A percentile compares a stretch with the other conserved stretches of the same genome.
These are phyloP conservation scores for Athalia cordata DNA, from an alignment of 2,888 invertebrate species.

Conservation along the genomic window DNA sequence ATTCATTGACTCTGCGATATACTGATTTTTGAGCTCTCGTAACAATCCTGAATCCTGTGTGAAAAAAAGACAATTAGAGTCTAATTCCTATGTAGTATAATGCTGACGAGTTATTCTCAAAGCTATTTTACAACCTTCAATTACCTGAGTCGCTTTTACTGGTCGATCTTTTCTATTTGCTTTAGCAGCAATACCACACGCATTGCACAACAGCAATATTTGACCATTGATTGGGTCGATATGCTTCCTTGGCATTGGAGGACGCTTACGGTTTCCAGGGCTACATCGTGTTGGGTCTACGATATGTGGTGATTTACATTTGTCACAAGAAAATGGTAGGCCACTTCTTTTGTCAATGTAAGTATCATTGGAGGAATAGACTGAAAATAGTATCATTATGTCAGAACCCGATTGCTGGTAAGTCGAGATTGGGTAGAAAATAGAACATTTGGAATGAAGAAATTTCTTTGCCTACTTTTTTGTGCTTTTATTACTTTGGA, in stretches of 20 bases:
- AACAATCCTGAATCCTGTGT: conserved; percentile 22
- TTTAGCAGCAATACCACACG: conserved; percentile 28
- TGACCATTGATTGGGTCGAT: conserved; percentile 13
- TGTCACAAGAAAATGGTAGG: conserved; percentile 31
- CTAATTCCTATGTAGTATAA: no score
- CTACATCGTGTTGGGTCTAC: conserved; percentile 28
- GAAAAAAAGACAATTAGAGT: neutral
- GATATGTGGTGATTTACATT: conserved; percentile 36
- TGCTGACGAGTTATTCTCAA: no score
- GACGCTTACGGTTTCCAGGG: conserved; percentile 32
- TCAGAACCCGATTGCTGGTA: no score
- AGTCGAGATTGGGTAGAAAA: no score
- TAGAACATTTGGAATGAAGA: neutral
- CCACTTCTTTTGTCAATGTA: conserved; percentile 34
- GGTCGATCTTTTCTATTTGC: conserved; percentile 15
- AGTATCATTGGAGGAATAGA: conserved; percentile 11
- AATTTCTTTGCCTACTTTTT: conserved; percentile 9
- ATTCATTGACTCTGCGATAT: conserved; percentile 33
- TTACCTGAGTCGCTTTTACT: neutral
- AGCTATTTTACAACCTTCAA: neutral
- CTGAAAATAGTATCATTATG: neutral
- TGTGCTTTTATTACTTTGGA: neutral
- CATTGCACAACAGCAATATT: conserved; percentile 27
- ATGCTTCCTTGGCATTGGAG: conserved; percentile 29
- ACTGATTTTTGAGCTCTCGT: conserved; percentile 4